A percentile compares a stretch with the other conserved stretches of the same genome.
phyloP scores from a whole-genome alignment of 2,113 vertebrate species.

The Alexandromys fortis region DNA sequence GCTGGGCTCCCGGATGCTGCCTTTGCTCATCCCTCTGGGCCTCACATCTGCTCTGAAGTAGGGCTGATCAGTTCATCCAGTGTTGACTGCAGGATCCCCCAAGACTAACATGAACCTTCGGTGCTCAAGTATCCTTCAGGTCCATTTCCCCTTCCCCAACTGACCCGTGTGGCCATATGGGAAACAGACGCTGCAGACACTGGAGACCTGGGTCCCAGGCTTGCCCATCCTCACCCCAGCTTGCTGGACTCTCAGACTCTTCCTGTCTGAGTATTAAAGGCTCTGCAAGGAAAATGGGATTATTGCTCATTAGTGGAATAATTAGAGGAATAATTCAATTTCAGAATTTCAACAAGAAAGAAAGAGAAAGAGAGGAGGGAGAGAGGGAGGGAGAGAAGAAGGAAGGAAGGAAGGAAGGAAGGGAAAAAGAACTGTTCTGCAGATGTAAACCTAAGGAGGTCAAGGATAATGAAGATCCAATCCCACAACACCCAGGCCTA shows the following conservation, averaged over 20 bases:
- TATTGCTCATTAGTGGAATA: constrained; percentile 33
- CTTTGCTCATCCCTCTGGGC: not conserved
- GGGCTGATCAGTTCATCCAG: not conserved
- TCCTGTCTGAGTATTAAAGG: not conserved
- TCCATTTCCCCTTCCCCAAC: not conserved
- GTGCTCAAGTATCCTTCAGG: fast-evolving
- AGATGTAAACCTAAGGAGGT: constrained; percentile 7
- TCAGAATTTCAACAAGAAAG: not conserved
- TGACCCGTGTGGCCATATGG: not conserved
- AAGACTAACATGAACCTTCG: fast-evolving
- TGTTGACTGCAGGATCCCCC: fast-evolving
- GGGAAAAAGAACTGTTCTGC: not conserved
- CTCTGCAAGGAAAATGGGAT: constrained; percentile 10
- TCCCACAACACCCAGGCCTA: constrained; percentile 22
- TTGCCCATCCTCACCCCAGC: not conserved
- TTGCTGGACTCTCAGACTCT: not conserved
- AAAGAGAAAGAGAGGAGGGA: no score
- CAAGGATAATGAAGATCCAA: constrained; percentile 27
- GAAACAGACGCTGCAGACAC: not conserved
- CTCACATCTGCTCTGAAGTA: not conserved
- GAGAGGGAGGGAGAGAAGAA: not conserved
- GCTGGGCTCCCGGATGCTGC: not conserved
- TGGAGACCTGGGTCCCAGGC: not conserved
- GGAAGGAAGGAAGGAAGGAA: no score
- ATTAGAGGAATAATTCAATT: constrained; percentile 24